These are phyloP conservation scores for Tipula confusa DNA, from an alignment of 2,888 invertebrate species.

Conservation along the genomic window DNA sequence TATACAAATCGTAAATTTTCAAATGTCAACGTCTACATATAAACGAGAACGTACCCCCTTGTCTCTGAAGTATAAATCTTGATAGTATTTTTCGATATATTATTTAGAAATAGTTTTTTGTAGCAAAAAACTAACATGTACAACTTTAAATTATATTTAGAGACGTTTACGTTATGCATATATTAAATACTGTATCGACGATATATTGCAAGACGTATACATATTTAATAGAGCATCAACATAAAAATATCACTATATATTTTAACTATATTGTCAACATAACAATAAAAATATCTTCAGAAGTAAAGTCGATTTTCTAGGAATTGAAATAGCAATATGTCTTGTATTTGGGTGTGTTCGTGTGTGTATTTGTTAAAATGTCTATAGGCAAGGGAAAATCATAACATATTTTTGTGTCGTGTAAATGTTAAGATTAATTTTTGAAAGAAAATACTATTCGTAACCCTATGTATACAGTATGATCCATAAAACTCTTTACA, in stretches of 20 bases:
- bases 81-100: not conserved
- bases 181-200: not conserved
- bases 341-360: no score
- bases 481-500: no score
- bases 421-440: not conserved
- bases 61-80: slow-evolving; percentile 20
- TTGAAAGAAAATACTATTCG: no score
- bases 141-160: not conserved
- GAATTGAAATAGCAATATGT: not conserved
- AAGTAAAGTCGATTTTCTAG: not conserved
- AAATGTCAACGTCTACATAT: no score
- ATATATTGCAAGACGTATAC: not conserved
- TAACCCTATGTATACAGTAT: not conserved
- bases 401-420: not conserved
- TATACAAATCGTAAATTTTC: no score
- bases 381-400: no score
- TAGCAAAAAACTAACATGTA: not conserved
- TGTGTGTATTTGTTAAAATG: no score
- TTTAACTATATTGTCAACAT: not conserved
- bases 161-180: not conserved
- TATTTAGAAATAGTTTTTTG: no score
- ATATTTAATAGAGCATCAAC: not conserved
- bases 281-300: not conserved
- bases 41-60: no score
- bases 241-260: not conserved